Base-by-base conservation (phyloP, 2,113 vertebrate genomes). In the Cheilinus undulatus region DNA sequence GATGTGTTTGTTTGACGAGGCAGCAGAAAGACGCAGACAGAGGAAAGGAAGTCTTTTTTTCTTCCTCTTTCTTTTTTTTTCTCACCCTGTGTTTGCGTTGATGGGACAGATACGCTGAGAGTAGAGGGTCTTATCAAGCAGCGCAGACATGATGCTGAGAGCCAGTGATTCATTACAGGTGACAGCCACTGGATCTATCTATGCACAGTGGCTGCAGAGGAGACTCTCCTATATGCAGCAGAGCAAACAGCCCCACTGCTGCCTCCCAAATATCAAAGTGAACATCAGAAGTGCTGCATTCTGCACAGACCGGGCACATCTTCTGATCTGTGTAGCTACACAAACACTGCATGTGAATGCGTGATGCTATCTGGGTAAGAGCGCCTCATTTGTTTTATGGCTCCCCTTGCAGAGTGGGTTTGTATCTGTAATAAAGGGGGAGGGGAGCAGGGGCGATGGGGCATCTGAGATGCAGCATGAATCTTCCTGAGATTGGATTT, bases 131-230 rank as follows among this genome's bases (percentile, higher is more conserved):
- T 93, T 92, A 93, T 93, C 91, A 56, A 72, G 83, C 76, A 3
- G 73, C 49, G 45, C 91, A 93, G 90, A 88, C 83, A 76, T 78
- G 79, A 86, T 43, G 76, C 73, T 60, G 78, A 69, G 85, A 69
- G 84, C 76, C 11, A n/a, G 81, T 87, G 76, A 92, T 93, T 89
- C 89, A 92, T 92, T 89, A 87, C 78, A 79, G 83, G 76, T 91
- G 90, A 92, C 91, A 92, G 78, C 63, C 38, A 3, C 61, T 20
- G 73, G 80, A 83, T 83, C 75, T 72, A 73, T 78, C 78, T 68
- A 19, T 52, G 68, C 70, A 50, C 63, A 22, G 65, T 71, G 30
- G 7, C 67, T 52, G 85, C 66, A 52, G 76, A 64, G 78, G 12
- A 54, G 26, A 24, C 53, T 65, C 45, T 63, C 59, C 59, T 48